These are phyloP conservation scores for Drosophila athabasca DNA, from an alignment of 1,140 invertebrate species.

Conservation along the genomic window DNA sequence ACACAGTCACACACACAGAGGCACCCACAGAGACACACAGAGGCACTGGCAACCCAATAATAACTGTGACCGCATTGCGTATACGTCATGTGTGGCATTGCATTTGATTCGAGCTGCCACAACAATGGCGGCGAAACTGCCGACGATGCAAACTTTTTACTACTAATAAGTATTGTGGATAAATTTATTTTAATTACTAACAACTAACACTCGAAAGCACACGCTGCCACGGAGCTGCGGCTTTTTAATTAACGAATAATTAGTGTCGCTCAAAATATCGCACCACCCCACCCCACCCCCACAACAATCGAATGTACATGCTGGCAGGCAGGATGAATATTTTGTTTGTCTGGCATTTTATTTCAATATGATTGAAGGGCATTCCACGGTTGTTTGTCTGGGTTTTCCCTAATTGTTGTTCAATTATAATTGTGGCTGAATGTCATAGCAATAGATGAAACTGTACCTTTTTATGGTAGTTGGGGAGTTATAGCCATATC, in stretches of 20 bases:
- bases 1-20: not conserved
- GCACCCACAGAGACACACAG: not conserved
- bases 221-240: slow-evolving; percentile 29
- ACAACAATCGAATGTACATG: not conserved
- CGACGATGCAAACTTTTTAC: slow-evolving; percentile 49
- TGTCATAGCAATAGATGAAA: no score
- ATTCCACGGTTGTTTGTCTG: slow-evolving; percentile 1
- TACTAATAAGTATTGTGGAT: slow-evolving; percentile 41
- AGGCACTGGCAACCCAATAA: slow-evolving; percentile 44
- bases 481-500: no score
- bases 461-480: no score
- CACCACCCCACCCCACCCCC: no score
- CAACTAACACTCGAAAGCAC: slow-evolving; percentile 30
- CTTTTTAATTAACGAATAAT: slow-evolving; percentile 68
- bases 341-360: slow-evolving; percentile 42
- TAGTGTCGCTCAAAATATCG: slow-evolving; percentile 24
- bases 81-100: slow-evolving; percentile 72
- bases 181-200: slow-evolving; percentile 71
- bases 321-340: slow-evolving; percentile 23
- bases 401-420: slow-evolving; percentile 38
- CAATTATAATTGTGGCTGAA: slow-evolving; percentile 17
- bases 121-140: slow-evolving; percentile 10
- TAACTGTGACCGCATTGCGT: slow-evolving; percentile 73
- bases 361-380: slow-evolving; percentile 40
- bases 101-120: slow-evolving; percentile 31